Evolutionary conservation across 2,797 vertebrate species (phyloP).

Genomic region (Rhinogobio ventralis): DNA sequence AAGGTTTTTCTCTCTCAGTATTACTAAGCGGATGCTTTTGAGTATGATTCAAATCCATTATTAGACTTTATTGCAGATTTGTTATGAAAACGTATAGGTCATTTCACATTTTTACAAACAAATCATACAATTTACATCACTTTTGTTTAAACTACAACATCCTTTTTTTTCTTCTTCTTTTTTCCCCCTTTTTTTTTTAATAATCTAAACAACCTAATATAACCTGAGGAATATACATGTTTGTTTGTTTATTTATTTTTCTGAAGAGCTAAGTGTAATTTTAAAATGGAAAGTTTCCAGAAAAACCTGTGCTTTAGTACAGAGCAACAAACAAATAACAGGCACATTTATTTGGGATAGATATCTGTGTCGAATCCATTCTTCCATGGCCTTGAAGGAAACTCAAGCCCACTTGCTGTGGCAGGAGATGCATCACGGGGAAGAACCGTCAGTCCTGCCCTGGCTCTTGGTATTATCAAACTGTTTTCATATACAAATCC

Average conservation of each 20-base stretch:
- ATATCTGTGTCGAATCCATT: slow-evolving; percentile 20
- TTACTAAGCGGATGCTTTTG: not conserved
- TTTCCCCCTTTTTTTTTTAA: no score
- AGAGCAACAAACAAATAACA: not conserved
- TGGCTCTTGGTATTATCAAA: slow-evolving; percentile 71
- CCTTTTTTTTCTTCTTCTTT: no score
- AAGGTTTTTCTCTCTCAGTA: not conserved
- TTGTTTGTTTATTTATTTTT: not conserved
- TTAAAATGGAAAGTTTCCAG: not conserved
- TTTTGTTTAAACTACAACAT: not conserved
- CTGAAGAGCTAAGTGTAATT: not conserved
- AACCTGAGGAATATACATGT: not conserved
- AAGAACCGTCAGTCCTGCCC: slow-evolving; percentile 62
- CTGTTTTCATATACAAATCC: slow-evolving; percentile 67
- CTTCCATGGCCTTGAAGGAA: slow-evolving; percentile 21
- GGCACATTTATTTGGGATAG: not conserved
- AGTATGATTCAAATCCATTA: not conserved
- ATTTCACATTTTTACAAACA: not conserved
- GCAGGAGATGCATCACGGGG: not conserved
- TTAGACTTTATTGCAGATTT: not conserved
- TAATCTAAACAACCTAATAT: not conserved
- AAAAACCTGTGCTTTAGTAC: not conserved
- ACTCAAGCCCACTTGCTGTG: slow-evolving; percentile 9
- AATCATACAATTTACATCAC: not conserved
- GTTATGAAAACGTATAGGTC: not conserved